These are phyloP conservation scores for Pseudorectes ferrugineus DNA, from an alignment of 2,113 vertebrate genomes.

Conservation along the genomic window DNA sequence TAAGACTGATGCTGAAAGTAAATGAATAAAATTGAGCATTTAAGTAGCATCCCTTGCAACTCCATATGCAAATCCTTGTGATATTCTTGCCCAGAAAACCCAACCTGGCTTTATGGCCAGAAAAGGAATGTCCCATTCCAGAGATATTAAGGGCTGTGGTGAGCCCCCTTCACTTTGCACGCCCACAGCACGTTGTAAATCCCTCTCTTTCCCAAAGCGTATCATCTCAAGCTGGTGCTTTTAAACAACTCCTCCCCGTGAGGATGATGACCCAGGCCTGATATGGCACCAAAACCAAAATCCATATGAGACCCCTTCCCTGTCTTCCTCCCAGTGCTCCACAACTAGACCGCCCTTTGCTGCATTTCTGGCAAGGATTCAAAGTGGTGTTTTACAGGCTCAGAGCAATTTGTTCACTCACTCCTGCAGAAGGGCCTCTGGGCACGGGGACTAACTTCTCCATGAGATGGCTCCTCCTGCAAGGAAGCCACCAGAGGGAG, in stretches of 20 bases:
- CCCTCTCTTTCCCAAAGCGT: background rate
- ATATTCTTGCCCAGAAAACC: background rate
- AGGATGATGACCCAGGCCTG: background rate
- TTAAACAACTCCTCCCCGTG: background rate
- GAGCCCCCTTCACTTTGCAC: background rate
- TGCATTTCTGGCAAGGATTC: background rate
- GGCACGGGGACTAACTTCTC: background rate
- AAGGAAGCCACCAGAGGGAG: background rate
- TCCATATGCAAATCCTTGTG: background rate
- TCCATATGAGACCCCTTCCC: background rate
- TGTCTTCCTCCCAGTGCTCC: background rate
- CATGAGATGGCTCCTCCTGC: background rate
- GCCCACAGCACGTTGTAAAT: background rate
- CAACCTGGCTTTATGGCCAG: rapidly evolving
- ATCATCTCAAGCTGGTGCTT: background rate
- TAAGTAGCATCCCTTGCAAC: background rate
- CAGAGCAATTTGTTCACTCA: background rate
- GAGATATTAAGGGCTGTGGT: background rate
- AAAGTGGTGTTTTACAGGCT: background rate
- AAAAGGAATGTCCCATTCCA: background rate
- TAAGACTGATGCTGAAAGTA: background rate
- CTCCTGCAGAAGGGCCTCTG: background rate
- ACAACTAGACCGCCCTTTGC: background rate
- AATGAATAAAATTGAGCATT: background rate
- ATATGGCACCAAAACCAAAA: background rate